Evolutionary conservation across 2,113 vertebrate genomes (phyloP), one percentile per base, ranked within the genome.

Genomic region (Fulica atra): DNA sequence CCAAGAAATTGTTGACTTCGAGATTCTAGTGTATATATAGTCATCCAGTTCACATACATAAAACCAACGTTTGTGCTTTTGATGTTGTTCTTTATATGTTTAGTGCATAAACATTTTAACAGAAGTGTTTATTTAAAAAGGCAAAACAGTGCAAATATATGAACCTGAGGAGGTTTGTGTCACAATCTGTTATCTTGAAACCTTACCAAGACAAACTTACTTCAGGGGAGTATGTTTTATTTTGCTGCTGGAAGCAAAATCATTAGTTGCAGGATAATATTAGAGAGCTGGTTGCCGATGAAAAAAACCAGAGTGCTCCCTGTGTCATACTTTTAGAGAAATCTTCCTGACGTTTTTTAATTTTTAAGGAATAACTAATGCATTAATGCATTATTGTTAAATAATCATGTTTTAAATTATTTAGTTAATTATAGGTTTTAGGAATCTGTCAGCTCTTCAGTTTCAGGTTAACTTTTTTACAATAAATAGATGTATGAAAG

Each of bases 181-280:
- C 92, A 81, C 90, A 96, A 93, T 88, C 90, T 95, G 95, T 94
- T 94, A 81, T 81, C 71, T 57, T 96, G 94, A 96, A 95, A 93
- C 26, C 71, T 85, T 81, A 92, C 92, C 88, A 97, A 96, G 57
- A 74, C 72, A 83, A 96, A 93, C 72, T 96, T 68, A 93, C 88
- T 95, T 90, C 76, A 84, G 72, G 88, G 80, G 28, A 90, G 72
- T 72, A 65, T 93, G 72, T 70, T 92, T 88, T 92, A 57, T 90
- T 90, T 96, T 81, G 61, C 65, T 94, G 21, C 77, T 94, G 86
- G 86, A 80, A 79, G 72, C 38, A 79, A 61, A 84, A 92, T 86
- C 20, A 79, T 95, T 93, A 93, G 64, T 38, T 78, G 77, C 14
- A 92, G 61, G 90, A 86, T 71, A 94, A 96, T 90, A 35, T 78